These are phyloP conservation scores for Cottoperca gobio DNA, from an alignment of 2,797 vertebrate genomes.

Conservation along the genomic window DNA sequence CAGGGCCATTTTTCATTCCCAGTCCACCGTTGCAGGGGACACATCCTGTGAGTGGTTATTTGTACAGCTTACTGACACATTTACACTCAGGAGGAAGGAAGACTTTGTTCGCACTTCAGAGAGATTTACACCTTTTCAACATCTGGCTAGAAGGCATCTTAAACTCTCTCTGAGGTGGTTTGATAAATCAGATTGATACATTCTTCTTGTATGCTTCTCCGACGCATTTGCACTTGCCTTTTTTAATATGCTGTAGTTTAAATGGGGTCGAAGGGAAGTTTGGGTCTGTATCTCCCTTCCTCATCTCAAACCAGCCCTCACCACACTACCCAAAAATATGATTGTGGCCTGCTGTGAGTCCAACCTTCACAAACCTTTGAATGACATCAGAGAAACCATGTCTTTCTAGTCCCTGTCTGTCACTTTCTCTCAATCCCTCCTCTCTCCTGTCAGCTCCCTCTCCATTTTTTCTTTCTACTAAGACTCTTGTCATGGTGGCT, in stretches of 20 bases:
- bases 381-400: conserved; percentile 13
- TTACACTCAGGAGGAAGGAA: not conserved
- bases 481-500: conserved; percentile 50
- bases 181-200: not conserved
- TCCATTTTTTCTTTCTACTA: conserved; percentile 43
- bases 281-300: not conserved
- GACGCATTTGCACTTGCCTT: not conserved
- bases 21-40: no score
- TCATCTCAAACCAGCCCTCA: not conserved
- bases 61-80: not conserved
- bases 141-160: not conserved
- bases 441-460: conserved; percentile 33
- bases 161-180: not conserved
- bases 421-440: conserved; percentile 29
- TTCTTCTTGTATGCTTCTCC: not conserved
- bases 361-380: conserved; percentile 13
- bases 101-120: not conserved
- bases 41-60: not conserved
- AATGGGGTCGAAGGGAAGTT: not conserved
- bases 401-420: conserved; percentile 7
- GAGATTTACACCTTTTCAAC: not conserved
- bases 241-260: not conserved
- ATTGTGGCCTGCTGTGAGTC: not conserved
- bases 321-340: not conserved
- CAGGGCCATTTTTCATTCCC: no score